Evolutionary conservation across 2,888 invertebrate genomes (phyloP), one percentile per base, ranked within the genome.

Genomic region (Scaeva pyrastri): DNA sequence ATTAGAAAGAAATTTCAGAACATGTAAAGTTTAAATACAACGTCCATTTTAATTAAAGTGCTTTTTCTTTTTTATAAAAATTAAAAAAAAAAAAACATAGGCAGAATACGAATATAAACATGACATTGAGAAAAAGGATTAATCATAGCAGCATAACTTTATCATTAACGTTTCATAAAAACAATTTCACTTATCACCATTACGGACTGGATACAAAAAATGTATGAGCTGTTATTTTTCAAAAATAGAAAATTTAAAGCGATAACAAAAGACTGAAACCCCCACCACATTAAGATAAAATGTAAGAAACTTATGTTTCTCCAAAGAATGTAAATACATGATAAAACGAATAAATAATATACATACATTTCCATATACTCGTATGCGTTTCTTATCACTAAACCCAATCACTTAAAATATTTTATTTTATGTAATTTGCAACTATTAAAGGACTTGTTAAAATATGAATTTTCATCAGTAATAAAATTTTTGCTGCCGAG

Each of bases 371-470:
- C 16, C 7, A 45, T 36, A 39, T 14, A 10, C 36, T 39, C n/a
- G 31, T 26, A 11, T 50, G n/a, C 16, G 19, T 48, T 64, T 60
- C 45, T 74, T 80, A 80, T 80, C 80, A 36, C 10, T 21, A 39
- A 45, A 78, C n/a, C 50, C n/a, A 52, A 21, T 23, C 7, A 3
- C 39, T 41, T 60, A 3, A 73, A 7, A 58, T 48, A 23, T 36
- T 36, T 41, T 41, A 10, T 19, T 31, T 48, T 19, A 19, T 56
- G 26, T 43, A 19, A 55, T 80, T 76, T 6, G 43, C 56, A 55
- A 74, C 68, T 84, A 80, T 84, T 72, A 84, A 84, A 80, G 71
- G 80, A 75, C 80, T 71, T 45, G 23, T 14, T 60, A 45, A 14
- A 45, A 21, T 50, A n/a, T 64, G 14, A 2, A 12, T 39, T 71